Evolutionary conservation across 2,888 invertebrate species (phyloP).

Genomic region (Argynnis bischoffii): DNA sequence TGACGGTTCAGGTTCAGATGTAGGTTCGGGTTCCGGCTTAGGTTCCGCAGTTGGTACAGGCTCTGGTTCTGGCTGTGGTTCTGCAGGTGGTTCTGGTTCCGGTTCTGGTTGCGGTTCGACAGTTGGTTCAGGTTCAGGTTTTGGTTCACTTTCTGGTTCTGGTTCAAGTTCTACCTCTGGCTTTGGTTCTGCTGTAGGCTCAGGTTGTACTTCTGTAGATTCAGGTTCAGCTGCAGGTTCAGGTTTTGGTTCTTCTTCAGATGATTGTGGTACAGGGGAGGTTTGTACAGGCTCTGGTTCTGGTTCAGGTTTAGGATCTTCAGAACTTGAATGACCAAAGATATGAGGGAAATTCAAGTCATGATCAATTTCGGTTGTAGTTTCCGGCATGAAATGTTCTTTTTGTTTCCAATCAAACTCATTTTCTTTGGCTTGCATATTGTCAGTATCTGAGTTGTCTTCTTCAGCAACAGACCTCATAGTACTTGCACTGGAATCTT

Average conservation of each 20-base stretch:
- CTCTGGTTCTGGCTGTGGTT: conserved; percentile 47
- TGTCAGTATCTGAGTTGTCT: conserved; percentile 52
- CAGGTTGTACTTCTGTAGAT: conserved; percentile 27
- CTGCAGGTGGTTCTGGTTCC: conserved; percentile 47
- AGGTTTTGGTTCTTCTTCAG: conserved; percentile 43
- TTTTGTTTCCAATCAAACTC: conserved; percentile 65
- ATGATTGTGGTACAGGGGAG: conserved; percentile 38
- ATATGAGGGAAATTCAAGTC: conserved; percentile 42
- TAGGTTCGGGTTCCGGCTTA: conserved; percentile 50
- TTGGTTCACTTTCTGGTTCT: conserved; percentile 38
- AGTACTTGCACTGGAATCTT: conserved; percentile 49
- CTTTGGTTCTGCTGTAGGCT: conserved; percentile 32
- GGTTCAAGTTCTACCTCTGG: conserved; percentile 47
- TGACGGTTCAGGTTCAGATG: conserved; percentile 40
- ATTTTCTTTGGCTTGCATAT: conserved; percentile 44
- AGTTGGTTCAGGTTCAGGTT: conserved; percentile 40
- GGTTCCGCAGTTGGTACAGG: conserved; percentile 45
- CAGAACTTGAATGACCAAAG: conserved; percentile 38
- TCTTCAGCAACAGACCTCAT: conserved; percentile 52
- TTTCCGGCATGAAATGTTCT: conserved; percentile 47
- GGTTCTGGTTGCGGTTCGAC: conserved; percentile 46
- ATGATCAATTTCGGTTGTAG: conserved; percentile 43
- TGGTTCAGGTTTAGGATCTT: conserved; percentile 42
- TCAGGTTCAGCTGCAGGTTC: conserved; percentile 49
- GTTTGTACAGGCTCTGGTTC: conserved; percentile 39